Evolutionary conservation across 1,140 invertebrate species (phyloP).

Genomic region (Cyclargus thomasi): DNA sequence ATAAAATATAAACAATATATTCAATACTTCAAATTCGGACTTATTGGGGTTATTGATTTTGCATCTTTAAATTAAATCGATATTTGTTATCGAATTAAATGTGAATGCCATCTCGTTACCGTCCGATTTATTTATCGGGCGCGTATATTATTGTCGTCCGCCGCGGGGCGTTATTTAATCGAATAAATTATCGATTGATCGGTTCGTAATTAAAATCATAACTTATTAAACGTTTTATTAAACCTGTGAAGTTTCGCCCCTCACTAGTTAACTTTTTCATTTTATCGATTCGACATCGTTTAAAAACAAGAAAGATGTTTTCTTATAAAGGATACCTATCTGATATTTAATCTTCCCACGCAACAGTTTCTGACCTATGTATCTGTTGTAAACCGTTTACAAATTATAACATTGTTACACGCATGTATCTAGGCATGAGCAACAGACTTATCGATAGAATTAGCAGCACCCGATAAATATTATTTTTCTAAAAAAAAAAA

Average conservation of each 20-base stretch:
- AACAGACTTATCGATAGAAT: too few species aligned
- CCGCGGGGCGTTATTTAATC: conserved; percentile 68
- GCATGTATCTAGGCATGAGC: too few species aligned
- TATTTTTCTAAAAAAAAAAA: too few species aligned
- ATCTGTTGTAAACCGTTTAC: too few species aligned
- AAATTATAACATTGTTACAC: too few species aligned
- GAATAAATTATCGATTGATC: conserved; percentile 65
- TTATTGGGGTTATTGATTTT: neutral
- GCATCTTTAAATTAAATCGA: neutral
- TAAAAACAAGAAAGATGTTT: too few species aligned
- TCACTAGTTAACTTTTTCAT: conserved; percentile 21
- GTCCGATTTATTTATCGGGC: conserved; percentile 66
- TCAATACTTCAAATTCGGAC: too few species aligned
- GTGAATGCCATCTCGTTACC: conserved; percentile 56
- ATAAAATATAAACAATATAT: too few species aligned
- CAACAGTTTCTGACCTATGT: too few species aligned
- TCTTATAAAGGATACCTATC: too few species aligned
- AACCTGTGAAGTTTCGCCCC: conserved; percentile 63
- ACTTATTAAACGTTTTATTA: conserved; percentile 71
- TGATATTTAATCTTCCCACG: too few species aligned
- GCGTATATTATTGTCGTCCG: conserved; percentile 60
- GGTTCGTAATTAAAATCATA: conserved; percentile 69
- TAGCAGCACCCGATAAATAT: too few species aligned
- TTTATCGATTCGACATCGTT: neutral
- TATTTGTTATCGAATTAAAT: neutral